Evolutionary conservation across 2,888 invertebrate species (phyloP).

Genomic region (Megaustenia siamemsis): DNA sequence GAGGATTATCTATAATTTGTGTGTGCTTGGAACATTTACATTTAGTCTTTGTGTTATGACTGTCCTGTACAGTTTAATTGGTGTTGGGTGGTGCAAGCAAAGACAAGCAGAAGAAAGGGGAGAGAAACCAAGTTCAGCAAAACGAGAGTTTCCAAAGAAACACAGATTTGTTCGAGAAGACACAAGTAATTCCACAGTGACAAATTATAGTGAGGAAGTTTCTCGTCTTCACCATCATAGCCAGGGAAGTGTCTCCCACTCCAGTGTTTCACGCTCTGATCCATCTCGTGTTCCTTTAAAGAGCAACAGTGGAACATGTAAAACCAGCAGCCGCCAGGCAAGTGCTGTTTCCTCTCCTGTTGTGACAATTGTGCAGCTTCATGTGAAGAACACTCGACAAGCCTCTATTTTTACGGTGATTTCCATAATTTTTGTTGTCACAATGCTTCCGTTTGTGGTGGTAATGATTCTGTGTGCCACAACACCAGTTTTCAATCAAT

Average conservation of each 20-base stretch:
- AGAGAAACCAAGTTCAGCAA: conserved; percentile 59
- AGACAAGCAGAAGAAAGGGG: conserved; percentile 64
- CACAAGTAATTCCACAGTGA: conserved; percentile 52
- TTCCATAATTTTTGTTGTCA: conserved; percentile 66
- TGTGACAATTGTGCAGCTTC: conserved; percentile 45
- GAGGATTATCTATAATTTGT: conserved; percentile 65
- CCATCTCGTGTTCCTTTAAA: conserved; percentile 55
- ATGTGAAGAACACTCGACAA: conserved; percentile 63
- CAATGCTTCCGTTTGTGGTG: conserved; percentile 68
- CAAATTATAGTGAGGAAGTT: conserved; percentile 51
- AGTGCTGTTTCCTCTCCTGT: conserved; percentile 45
- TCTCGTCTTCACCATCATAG: conserved; percentile 33
- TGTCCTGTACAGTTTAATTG: conserved; percentile 66
- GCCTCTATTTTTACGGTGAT: conserved; percentile 70
- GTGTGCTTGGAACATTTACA: conserved; percentile 63
- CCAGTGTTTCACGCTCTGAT: conserved; percentile 41
- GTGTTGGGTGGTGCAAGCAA: conserved; percentile 63
- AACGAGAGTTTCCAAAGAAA: conserved; percentile 56
- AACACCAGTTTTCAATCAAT: conserved; percentile 64
- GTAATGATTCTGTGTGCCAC: conserved; percentile 64
- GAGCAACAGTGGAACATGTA: conserved; percentile 44
- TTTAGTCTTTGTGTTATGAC: conserved; percentile 62
- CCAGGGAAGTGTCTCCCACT: conserved; percentile 20
- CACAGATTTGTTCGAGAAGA: conserved; percentile 60
- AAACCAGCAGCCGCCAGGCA: conserved; percentile 45